phyloP scores from a whole-genome alignment of 2,888 invertebrate genomes.

The Synergus umbraculus region DNA sequence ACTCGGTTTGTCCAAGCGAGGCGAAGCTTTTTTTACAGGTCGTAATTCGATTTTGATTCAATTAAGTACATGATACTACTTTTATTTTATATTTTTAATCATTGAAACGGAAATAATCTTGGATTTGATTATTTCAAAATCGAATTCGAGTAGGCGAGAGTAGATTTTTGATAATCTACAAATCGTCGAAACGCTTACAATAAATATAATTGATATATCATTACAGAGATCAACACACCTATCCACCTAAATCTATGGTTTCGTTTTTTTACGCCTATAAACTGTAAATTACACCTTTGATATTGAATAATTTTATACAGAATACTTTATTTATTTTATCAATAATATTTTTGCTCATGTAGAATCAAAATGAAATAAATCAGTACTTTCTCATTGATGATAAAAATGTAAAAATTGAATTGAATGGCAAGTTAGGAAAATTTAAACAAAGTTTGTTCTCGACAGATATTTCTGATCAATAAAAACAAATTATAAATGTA shows the following conservation, averaged over 20 bases:
- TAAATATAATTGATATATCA: constrained; percentile 24
- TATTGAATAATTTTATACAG: not conserved
- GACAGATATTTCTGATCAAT: not conserved
- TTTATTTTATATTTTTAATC: not conserved
- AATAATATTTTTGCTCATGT: not conserved
- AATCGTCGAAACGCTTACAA: constrained; percentile 34
- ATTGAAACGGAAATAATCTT: not conserved
- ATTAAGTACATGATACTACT: not conserved
- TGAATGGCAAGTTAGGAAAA: constrained; percentile 1
- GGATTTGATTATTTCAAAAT: constrained; percentile 12
- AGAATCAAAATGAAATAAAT: not conserved
- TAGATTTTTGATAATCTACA: constrained; percentile 10
- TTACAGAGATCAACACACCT: constrained; percentile 36
- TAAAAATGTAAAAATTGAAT: not conserved
- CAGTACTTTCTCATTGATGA: too few species aligned
- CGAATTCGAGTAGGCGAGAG: constrained; percentile 9
- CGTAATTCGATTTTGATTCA: constrained; percentile 28
- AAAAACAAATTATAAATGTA: constrained; percentile 39
- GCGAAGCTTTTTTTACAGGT: constrained; percentile 12
- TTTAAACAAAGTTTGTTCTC: too few species aligned
- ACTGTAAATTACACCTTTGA: constrained; percentile 8
- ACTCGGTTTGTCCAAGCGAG: constrained; percentile 3
- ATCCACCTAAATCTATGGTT: constrained; percentile 13
- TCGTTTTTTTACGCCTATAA: constrained; percentile 22
- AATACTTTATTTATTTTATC: not conserved